Base-by-base conservation (phyloP, 2,888 invertebrate species). In the Drosophila rubida region DNA sequence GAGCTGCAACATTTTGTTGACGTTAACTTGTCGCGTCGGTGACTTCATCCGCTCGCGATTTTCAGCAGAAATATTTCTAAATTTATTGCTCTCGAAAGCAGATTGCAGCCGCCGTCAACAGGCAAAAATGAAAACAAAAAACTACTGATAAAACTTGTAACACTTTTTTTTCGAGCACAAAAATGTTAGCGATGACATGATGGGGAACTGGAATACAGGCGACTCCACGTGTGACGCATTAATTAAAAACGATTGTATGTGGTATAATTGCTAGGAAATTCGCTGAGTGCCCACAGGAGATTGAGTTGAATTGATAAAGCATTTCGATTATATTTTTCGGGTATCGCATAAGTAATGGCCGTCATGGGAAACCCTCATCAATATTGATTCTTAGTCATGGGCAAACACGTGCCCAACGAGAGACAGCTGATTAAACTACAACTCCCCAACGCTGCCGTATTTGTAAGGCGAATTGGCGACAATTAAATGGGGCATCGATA, bases 1-100 rank as follows among this genome's bases (percentile, higher is more conserved):
- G n/a, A 19, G 53, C 53, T 55, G 71, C 71, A 59, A 48, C 39
- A 25, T 16, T 35, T 48, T 48, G 58, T 57, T 66, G 37, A 50
- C 22, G 42, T 49, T 42, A 6, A 22, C 35, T 8, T 48, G 54
- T 41, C 46, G 14, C 7, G 5, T 4, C 4, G 76, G 54, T 74
- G 73, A 74, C 76, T 64, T 67, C 79, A 76, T 66, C 53, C 44
- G 55, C 42, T 64, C 39, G 55, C 35, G 65, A 61, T 74, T 78
- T 78, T 68, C 68, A n/a, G 73, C 25, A 58, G 45, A 68, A 75
- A 73, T 39, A 61, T 51, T 58, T 60, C 58, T 55, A 30, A 30
- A 66, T 74, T 76, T 59, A 70, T 76, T 48, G 44, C 54, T 42
- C 53, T 49, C 44, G 22, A 42, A 16, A 39, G 39, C 49, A 41